Base-by-base conservation (phyloP, 2,888 invertebrate genomes). In the Ectemnius continuus region DNA sequence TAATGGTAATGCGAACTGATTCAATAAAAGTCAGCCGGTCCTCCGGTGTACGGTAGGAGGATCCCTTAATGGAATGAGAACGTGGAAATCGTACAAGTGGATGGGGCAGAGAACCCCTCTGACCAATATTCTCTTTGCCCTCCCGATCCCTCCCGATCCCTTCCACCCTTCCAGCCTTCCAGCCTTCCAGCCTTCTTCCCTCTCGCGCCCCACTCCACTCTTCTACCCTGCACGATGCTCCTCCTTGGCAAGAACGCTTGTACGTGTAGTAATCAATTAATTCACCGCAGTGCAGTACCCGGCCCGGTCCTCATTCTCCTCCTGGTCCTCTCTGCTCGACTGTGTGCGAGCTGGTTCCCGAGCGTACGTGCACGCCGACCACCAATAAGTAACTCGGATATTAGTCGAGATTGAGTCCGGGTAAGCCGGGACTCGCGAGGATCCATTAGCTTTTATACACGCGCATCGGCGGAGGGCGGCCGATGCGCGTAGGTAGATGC, bases 381-480 rank as follows among this genome's bases (percentile, higher is more conserved):
- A 79, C 75, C 81, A 82, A 23, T 59, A 67, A 52, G 66, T 59
- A 67, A 48, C 73, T 84, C 84, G 87, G 85, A 89, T 89, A 88
- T 89, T 86, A 86, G 87, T 86, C 75, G 85, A 87, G 88, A 90
- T 89, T 86, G 87, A 86, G 87, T 84, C 83, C 76, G 69, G 79
- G 72, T 79, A 73, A 65, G 36, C 71, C 70, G 70, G 71, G 80
- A 79, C 77, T 71, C 73, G 63, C 75, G 73, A 76, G 74, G 84
- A 83, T 88, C 87, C 88, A 88, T 88, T 88, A 88, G 88, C 86
- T 85, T 88, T 87, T 86, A 87, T 87, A 86, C 76, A 81, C 83
- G 83, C 84, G 83, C 80, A 80, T 79, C 81, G 78, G 23, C 23
- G 23, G 23, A 85, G 79, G 78, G 59, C 65, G 62, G 60, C 59